A percentile compares a stretch with the other conserved stretches of the same genome.
Evolutionary conservation across 2,113 vertebrate species (phyloP).

Genomic region (Canis aureus): DNA sequence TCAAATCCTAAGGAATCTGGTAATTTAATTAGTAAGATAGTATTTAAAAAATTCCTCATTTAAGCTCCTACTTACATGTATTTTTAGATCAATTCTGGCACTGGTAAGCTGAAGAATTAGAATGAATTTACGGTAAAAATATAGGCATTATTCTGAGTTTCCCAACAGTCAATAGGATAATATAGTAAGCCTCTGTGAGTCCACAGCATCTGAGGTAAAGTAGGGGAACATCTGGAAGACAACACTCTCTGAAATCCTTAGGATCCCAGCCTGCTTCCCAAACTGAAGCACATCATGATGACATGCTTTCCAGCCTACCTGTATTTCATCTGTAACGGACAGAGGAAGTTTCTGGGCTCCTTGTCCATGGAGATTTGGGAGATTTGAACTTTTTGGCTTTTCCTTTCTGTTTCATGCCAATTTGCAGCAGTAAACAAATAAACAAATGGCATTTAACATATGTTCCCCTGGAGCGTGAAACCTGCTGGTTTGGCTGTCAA

Average conservation of each 20-base stretch:
- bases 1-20: not conserved
- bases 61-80: not conserved
- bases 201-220: not conserved
- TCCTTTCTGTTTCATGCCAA: conserved; percentile 3
- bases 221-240: not conserved
- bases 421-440: conserved; percentile 45
- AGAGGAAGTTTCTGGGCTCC: not conserved
- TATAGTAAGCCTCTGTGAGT: not conserved
- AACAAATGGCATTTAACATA: not conserved
- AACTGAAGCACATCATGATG: not conserved
- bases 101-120: not conserved
- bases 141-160: not conserved
- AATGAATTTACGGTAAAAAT: conserved; percentile 23
- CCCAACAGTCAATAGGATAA: not conserved
- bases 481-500: not conserved
- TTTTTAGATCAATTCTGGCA: not conserved
- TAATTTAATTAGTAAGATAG: not conserved
- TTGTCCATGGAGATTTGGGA: not conserved
- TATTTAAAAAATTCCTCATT: conserved; percentile 16
- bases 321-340: not conserved
- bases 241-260: not conserved
- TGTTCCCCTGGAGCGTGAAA: not conserved
- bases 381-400: not conserved
- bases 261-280: not conserved
- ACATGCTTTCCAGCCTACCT: not conserved